Base-by-base conservation (phyloP, 2,888 invertebrate species). In the Cerastoderma edule region DNA sequence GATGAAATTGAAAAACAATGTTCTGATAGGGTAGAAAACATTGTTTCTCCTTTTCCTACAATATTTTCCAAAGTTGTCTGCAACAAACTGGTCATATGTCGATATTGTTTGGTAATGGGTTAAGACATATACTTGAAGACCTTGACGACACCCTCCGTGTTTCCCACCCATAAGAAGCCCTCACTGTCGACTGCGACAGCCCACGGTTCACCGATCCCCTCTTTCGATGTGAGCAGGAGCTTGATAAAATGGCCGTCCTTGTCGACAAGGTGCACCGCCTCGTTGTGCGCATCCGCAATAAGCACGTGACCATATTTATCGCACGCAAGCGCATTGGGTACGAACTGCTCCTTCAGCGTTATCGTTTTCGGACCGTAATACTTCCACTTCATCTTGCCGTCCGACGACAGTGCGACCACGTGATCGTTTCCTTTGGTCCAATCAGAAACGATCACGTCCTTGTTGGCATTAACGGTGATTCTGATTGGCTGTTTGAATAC, bases 361-460 rank as follows among this genome's bases (percentile, higher is more conserved):
- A 76, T 53, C 13, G 76, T 79, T 30, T 72, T 79, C 3, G 79
- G 82, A 13, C 82, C 82, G 56, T 60, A 70, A 32, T 82, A 82
- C 35, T 68, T 56, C 79, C 79, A 77, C 70, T 79, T 79, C 74
- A 79, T 75, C 53, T 79, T 79, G 1, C 82, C 82, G 24, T 76
- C 79, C 2, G 67, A 33, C 1, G 78, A 76, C 27, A 79, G 53
- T 1, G 75, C 72, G 22, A 82, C 68, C 56, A 82, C 82, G 60
- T 82, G 82, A 30, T 82, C 79, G 57, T 82, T 76, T 32, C 79
- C 79, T 46, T 82, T 82, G 22, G 77, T 67, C 82, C 79, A 79
- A 48, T 82, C 82, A 8, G 82, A 82, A n/a, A 82, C 79, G 57
- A 79, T 74, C 19, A 82, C 79, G 50, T 82, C 82, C 48, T 77